Conservation (phyloP, 2,888 invertebrate genomes). For the Drosophila paucipuncta region DNA sequence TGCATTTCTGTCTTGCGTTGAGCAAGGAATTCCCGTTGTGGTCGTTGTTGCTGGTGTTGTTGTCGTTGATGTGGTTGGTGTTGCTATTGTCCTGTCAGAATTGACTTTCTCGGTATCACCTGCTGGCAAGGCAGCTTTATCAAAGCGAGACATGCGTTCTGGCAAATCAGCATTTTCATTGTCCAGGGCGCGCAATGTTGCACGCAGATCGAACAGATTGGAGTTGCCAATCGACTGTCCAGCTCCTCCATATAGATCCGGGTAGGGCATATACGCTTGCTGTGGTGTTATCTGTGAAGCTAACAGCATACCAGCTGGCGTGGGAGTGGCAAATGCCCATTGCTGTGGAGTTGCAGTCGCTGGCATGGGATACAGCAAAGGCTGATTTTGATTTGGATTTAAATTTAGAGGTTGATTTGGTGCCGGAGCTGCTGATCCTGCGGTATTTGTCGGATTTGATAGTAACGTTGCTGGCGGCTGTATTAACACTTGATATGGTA, state of each 20-base stretch:
- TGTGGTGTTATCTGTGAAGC: conserved; percentile 66
- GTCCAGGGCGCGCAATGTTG: conserved; percentile 74
- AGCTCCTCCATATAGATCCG: conserved; percentile 54
- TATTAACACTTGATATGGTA: conserved; percentile 44
- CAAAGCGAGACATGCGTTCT: conserved; percentile 64
- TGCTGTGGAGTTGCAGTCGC: conserved; percentile 45
- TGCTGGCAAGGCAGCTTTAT: conserved; percentile 35
- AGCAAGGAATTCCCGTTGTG: conserved; percentile 23
- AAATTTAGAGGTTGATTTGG: conserved; percentile 2
- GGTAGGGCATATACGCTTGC: conserved; percentile 51
- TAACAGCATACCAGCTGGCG: conserved; percentile 69
- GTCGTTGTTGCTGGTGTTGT: conserved; percentile 18
- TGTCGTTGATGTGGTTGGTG: conserved; percentile 24
- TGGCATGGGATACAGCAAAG: conserved; percentile 20
- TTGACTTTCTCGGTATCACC: conserved; percentile 20
- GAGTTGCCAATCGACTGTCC: conserved; percentile 56
- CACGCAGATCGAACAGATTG: conserved; percentile 73
- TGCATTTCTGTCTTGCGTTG: conserved; percentile 47
- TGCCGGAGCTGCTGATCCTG: conserved; percentile 13
- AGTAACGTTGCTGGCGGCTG: conserved; percentile 41
- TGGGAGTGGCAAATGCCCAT: conserved; percentile 75
- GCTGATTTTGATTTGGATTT: conserved; percentile 28
- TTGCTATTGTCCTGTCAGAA: conserved; percentile 16
- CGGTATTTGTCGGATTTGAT: not conserved
- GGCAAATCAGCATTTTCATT: conserved; percentile 77